A percentile compares a stretch with the other conserved stretches of the same genome.
Conservation (phyloP, 2,888 invertebrate species). For the Drosophila maculinotata region DNA sequence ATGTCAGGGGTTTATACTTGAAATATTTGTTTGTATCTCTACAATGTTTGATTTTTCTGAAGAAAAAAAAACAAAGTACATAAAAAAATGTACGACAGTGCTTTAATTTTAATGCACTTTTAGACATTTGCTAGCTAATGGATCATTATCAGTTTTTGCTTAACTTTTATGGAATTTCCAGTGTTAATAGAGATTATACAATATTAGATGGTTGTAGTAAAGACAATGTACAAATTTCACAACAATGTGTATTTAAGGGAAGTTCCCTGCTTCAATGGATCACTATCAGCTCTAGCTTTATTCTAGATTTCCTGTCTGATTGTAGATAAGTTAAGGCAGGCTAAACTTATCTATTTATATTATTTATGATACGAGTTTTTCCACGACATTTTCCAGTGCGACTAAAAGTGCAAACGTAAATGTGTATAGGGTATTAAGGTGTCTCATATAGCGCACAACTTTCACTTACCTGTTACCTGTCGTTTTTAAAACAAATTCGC, state of each 20-base stretch:
- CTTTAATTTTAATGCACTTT: background rate
- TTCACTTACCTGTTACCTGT: constrained; percentile 37
- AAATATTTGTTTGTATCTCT: constrained; percentile 1
- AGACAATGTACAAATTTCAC: background rate
- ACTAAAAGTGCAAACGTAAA: background rate
- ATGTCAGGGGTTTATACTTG: too few relatives aligned
- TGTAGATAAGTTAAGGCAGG: constrained; percentile 30
- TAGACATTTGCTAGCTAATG: background rate
- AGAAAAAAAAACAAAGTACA: background rate
- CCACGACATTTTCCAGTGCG: background rate
- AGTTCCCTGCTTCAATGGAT: background rate
- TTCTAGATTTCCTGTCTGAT: constrained; percentile 39
- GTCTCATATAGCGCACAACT: background rate
- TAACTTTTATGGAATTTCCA: background rate
- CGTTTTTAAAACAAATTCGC: constrained; percentile 37
- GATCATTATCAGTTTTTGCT: constrained; percentile 2
- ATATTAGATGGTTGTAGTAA: background rate
- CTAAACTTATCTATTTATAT: constrained; percentile 15
- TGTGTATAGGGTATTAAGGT: constrained; percentile 24
- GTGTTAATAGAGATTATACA: constrained; percentile 1
- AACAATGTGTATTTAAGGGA: background rate
- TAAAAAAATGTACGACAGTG: background rate
- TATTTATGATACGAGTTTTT: background rate
- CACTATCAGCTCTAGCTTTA: constrained; percentile 37
- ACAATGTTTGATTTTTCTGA: background rate